Evolutionary conservation across 2,113 vertebrate genomes (phyloP).

Genomic region (Laticauda colubrina): DNA sequence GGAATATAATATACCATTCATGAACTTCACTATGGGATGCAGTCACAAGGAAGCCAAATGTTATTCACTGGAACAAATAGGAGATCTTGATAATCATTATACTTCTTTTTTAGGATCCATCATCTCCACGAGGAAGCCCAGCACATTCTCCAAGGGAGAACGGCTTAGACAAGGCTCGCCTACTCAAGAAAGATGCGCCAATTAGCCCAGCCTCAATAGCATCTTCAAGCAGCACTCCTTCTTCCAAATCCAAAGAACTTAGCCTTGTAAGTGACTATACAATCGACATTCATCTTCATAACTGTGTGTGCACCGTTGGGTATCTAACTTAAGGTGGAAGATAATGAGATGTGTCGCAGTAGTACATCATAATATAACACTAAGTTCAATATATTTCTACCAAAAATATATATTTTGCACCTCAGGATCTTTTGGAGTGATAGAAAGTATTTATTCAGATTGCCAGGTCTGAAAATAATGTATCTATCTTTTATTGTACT

Average conservation of each 20-base stretch:
- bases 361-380: slow-evolving; percentile 16
- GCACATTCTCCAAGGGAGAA: slow-evolving; percentile 95
- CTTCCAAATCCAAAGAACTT: slow-evolving; percentile 99
- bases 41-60: background rate
- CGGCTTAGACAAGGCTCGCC: slow-evolving; percentile 92
- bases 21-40: background rate
- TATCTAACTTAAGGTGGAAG: slow-evolving; percentile 17
- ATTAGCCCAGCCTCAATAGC: slow-evolving; percentile 96
- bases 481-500: slow-evolving; percentile 42
- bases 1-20: background rate
- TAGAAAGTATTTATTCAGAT: slow-evolving; percentile 37
- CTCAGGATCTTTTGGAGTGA: slow-evolving; percentile 17
- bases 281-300: background rate
- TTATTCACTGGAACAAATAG: background rate
- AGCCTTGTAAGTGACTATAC: slow-evolving; percentile 85
- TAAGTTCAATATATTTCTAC: slow-evolving; percentile 1
- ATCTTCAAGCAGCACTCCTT: slow-evolving; percentile 97
- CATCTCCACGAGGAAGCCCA: slow-evolving; percentile 92
- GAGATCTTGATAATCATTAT: slow-evolving; percentile 10
- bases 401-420: slow-evolving; percentile 17
- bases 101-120: slow-evolving; percentile 83
- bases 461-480: slow-evolving; percentile 39
- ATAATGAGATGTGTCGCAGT: background rate
- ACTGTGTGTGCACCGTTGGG: background rate
- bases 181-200: slow-evolving; percentile 95